These are phyloP conservation scores for Eolophus roseicapilla DNA, from an alignment of 2,113 vertebrate genomes.

Conservation along the genomic window DNA sequence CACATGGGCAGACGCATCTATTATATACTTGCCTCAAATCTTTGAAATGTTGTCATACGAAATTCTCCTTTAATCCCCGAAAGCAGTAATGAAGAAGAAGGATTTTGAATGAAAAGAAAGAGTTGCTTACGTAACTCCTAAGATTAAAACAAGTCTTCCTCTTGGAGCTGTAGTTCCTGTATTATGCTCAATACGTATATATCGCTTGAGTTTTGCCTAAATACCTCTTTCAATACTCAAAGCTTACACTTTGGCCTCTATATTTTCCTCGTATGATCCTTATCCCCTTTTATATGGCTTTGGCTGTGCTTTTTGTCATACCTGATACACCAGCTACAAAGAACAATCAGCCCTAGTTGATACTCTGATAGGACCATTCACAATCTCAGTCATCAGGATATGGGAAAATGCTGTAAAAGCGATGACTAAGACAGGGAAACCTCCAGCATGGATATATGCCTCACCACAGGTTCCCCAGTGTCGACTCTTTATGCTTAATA, in stretches of 20 bases:
- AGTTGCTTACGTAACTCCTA: background rate
- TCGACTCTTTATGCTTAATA: background rate
- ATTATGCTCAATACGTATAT: background rate
- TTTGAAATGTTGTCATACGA: constrained; percentile 98
- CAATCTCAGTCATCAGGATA: background rate
- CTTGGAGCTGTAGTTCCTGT: background rate
- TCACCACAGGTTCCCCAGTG: background rate
- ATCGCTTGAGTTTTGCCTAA: background rate
- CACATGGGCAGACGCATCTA: background rate
- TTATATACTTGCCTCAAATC: constrained; percentile 95
- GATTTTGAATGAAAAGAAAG: constrained; percentile 67
- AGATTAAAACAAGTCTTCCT: background rate
- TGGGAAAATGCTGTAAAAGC: background rate
- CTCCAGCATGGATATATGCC: background rate
- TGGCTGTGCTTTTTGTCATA: background rate
- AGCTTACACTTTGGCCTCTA: background rate
- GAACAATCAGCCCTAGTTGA: background rate
- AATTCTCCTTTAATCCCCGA: constrained; percentile 93
- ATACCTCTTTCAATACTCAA: background rate
- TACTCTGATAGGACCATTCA: background rate
- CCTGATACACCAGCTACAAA: background rate
- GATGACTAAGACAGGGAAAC: background rate
- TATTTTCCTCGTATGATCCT: background rate
- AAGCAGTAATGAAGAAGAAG: constrained; percentile 89
- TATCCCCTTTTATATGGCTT: background rate